Conservation (phyloP, 1,140 invertebrate species). For the Danaus plexippus region DNA sequence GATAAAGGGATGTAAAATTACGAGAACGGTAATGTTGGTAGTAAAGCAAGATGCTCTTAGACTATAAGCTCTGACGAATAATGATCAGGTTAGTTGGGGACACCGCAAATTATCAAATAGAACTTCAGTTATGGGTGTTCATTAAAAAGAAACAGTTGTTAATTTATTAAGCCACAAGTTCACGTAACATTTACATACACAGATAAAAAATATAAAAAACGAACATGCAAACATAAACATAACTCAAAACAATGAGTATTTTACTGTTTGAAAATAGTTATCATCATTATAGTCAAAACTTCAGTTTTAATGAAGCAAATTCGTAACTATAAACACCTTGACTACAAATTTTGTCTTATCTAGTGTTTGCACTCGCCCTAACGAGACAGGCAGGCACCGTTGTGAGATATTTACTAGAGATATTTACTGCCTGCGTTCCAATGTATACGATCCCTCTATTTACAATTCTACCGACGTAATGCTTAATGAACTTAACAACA, state of each 20-base stretch:
- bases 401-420: slow-evolving; percentile 1
- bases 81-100: slow-evolving; percentile 33
- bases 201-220: too few species aligned
- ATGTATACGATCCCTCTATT: slow-evolving; percentile 18
- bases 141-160: too few species aligned
- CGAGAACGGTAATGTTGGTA: slow-evolving; percentile 44
- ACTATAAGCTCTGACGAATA: slow-evolving; percentile 20
- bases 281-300: too few species aligned
- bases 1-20: slow-evolving; percentile 64
- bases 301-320: too few species aligned
- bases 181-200: too few species aligned
- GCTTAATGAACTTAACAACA: slow-evolving; percentile 17
- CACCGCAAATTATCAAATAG: not conserved
- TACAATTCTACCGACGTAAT: slow-evolving; percentile 16
- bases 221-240: too few species aligned
- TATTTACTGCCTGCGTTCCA: slow-evolving; percentile 19
- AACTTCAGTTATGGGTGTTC: too few species aligned
- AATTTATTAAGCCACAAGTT: too few species aligned
- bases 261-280: too few species aligned
- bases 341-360: not conserved
- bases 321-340: too few species aligned
- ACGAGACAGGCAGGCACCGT: slow-evolving; percentile 2
- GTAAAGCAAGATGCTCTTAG: slow-evolving; percentile 39
- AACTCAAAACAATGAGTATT: too few species aligned
- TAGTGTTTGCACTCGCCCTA: slow-evolving; percentile 7